Base-by-base conservation (phyloP, 2,888 invertebrate species). In the Sarcophaga caerulescens region DNA sequence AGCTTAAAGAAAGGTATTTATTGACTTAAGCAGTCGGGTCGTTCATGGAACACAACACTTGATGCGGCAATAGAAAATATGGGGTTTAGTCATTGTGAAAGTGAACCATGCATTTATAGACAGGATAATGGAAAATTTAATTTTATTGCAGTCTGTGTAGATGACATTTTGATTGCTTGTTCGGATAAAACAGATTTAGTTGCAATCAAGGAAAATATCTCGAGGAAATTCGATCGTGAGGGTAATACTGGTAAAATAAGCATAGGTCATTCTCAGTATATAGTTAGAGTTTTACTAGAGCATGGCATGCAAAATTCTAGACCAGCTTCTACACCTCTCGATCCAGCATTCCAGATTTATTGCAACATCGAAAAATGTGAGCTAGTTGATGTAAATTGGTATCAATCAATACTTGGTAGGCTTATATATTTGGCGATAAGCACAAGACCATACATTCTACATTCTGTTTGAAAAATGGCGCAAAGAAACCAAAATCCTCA, bases 321-420 rank as follows among this genome's bases (percentile, higher is more conserved):
- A 35, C 35, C 6, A 6, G 6, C 35, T 35, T 35, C 35, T 35
- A 35, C 35, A 35, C 5, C 6, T 6, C 6, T 35, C 35, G 35
- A 35, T 35, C 6, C 35, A 35, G 35, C 6, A 35, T 35, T 35
- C 35, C 6, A 35, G 6, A 35, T 35, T 35, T 35, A 35, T 35
- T 35, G 35, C 35, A 35, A 35, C 35, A 35, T 6, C 35, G 6
- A 35, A 35, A 35, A 35, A 35, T 78, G 70, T 52, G 23, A 70
- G 17, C 19, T 25, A 10, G 23, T 45, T n/a, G 25, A 35, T 60
- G 23, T 35, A 12, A 35, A 78, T 14, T 25, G 70, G 4, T 70
- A 78, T 59, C 78, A 78, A 35, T 78, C 78, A 4, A 23, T 78
- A 12, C 57, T 78, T 21, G 78, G 78, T 14, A 52, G 70, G 25